Evolutionary conservation across 2,797 vertebrate species (phyloP).

Genomic region (Myiothlypis coronata): DNA sequence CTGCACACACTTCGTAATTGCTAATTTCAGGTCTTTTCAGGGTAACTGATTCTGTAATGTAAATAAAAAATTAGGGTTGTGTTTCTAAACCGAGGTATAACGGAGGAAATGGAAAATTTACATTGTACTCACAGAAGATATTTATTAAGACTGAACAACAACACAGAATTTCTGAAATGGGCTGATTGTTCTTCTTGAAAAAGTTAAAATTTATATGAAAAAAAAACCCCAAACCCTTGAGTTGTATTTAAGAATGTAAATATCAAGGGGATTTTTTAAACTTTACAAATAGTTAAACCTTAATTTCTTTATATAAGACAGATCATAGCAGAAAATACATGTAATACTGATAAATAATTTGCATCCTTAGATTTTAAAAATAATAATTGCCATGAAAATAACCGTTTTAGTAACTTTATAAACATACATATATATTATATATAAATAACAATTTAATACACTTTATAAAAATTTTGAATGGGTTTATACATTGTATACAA

Average conservation of each 20-base stretch:
- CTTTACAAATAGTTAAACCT: not conserved
- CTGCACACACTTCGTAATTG: not conserved
- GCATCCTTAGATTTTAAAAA: not conserved
- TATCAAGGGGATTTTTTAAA: not conserved
- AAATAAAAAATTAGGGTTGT: constrained; percentile 9
- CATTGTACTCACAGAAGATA: not conserved
- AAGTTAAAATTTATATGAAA: not conserved
- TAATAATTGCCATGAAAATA: not conserved
- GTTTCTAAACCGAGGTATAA: constrained; percentile 8
- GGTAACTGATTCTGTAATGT: not conserved
- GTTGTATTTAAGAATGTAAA: not conserved
- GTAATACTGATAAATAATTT: not conserved
- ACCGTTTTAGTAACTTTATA: not conserved
- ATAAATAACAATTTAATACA: not conserved
- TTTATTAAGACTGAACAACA: not conserved
- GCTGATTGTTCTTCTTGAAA: not conserved
- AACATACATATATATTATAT: not conserved
- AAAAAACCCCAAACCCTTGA: not conserved
- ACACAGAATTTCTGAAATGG: constrained; percentile 11
- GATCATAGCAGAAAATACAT: not conserved
- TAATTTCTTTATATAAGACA: not conserved
- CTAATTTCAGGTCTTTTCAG: constrained; percentile 39
- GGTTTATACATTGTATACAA: not conserved
- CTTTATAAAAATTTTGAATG: not conserved
- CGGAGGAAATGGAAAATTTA: constrained; percentile 7